Base-by-base conservation (phyloP, 2,797 vertebrate genomes). In the Leptoclinus maculatus region DNA sequence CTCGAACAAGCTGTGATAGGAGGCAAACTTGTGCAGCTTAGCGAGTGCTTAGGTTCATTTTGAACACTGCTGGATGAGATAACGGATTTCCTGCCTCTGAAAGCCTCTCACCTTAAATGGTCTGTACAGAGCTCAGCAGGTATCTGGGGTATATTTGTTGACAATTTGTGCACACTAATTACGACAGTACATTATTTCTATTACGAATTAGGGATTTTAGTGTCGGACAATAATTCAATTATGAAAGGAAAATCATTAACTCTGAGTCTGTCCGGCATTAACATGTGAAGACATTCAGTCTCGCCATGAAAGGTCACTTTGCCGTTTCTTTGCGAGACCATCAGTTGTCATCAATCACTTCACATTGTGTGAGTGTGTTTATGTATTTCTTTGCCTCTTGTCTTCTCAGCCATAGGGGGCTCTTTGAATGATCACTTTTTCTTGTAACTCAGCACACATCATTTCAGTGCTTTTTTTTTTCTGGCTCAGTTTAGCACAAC, bases 401-500 rank as follows among this genome's bases (percentile, higher is more conserved):
- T 56, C 7, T 56, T 23, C 49, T 23, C 45, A 21, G 45, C 19
- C 32, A 2, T 5, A 34, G 7, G 10, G 21, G 45, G 4, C 38
- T 76, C 21, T 57, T 60, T 58, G 32, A 66, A 14, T 56, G 4
- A 34, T 27, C 6, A 17, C 29, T 63, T 12, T 32, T 70, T 13
- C 54, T 27, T 27, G 3, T 49, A 53, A 80, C 56, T 77, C 14
- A 59, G 57, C 45, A 43, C 53, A 66, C 25, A 54, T 8, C n/a
- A n/a, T 53, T 38, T 63, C 34, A 14, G 27, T 12, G 41, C 63
- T 76, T 14, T 7, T 17, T 8, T 56, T n/a, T 54, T 21, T 56
- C 65, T 69, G 76, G 79, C 78, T 84, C 51, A 3, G 16, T 34
- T 68, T 3, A 58, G 25, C 54, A 51, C 16, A 76, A 82, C 51